Evolutionary conservation across 2,888 invertebrate species (phyloP).

Genomic region (Litoditis marina): DNA sequence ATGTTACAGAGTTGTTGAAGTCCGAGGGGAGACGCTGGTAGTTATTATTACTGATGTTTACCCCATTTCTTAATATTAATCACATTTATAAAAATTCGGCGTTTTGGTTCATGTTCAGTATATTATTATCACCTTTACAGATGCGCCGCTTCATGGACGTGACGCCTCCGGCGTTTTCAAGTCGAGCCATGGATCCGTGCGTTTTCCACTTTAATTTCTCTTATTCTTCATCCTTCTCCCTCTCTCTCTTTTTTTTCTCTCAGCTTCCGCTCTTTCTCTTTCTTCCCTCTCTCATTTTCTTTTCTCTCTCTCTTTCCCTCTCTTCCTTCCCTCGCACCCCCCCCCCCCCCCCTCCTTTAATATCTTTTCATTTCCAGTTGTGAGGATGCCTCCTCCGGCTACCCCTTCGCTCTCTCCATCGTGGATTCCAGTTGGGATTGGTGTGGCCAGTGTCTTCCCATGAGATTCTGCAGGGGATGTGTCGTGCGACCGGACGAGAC

Average conservation of each 20-base stretch:
- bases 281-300: no score
- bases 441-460: constrained; percentile 44
- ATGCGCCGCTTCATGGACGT: constrained; percentile 41
- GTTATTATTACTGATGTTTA: no score
- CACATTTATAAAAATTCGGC: background rate
- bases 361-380: constrained; percentile 69
- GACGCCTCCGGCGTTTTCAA: constrained; percentile 32
- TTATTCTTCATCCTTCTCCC: no score
- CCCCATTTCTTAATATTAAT: no score
- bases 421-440: constrained; percentile 72
- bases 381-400: constrained; percentile 85
- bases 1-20: background rate
- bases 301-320: no score
- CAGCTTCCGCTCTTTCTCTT: background rate
- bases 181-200: constrained; percentile 51
- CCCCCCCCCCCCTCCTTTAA: no score
- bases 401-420: constrained; percentile 82
- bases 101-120: background rate
- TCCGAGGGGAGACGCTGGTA: no score
- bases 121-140: constrained; percentile 8
- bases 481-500: constrained; percentile 65
- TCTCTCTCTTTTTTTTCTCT: no score
- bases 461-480: constrained; percentile 79
- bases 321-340: background rate
- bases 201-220: no score